Percentiles rank a stretch among this genome's conserved stretches.
Evolutionary conservation across 2,888 invertebrate genomes (phyloP).

Genomic region (Platycheirus albimanus): DNA sequence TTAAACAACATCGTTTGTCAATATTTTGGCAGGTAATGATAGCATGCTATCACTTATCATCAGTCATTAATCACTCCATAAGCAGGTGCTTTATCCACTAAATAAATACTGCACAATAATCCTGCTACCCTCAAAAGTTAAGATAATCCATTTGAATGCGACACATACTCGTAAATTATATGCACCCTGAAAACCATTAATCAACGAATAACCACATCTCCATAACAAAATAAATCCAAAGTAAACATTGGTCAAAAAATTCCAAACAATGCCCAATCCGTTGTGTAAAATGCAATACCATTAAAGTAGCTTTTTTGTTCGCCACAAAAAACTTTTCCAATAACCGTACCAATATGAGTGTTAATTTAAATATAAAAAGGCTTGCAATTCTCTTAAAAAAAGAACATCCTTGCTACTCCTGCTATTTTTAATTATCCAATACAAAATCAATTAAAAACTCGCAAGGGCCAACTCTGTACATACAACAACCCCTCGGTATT

Average conservation of each 20-base stretch:
- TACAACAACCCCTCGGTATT: background rate
- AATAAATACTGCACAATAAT: background rate
- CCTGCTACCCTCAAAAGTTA: background rate
- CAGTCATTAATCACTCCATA: background rate
- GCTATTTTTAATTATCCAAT: constrained; percentile 41
- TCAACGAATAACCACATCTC: background rate
- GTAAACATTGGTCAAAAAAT: background rate
- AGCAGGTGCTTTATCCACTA: background rate
- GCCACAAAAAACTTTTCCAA: constrained; percentile 63
- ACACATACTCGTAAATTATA: background rate
- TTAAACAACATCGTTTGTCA: too few species aligned
- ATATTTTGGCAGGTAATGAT: too few species aligned
- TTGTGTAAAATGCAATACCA: constrained; percentile 46
- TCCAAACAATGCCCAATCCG: constrained; percentile 10
- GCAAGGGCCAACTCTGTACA: too few species aligned
- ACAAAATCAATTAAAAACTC: constrained; percentile 56
- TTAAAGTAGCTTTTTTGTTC: constrained; percentile 10
- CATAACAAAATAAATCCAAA: background rate
- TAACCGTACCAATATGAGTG: constrained; percentile 47
- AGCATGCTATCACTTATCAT: too few species aligned
- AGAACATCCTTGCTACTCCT: background rate
- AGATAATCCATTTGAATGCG: constrained; percentile 25
- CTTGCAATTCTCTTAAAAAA: background rate
- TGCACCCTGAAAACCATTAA: constrained; percentile 18
- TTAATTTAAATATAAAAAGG: constrained; percentile 43